Base-by-base conservation (phyloP, 23 tunicate species). In the Styela plicata region DNA sequence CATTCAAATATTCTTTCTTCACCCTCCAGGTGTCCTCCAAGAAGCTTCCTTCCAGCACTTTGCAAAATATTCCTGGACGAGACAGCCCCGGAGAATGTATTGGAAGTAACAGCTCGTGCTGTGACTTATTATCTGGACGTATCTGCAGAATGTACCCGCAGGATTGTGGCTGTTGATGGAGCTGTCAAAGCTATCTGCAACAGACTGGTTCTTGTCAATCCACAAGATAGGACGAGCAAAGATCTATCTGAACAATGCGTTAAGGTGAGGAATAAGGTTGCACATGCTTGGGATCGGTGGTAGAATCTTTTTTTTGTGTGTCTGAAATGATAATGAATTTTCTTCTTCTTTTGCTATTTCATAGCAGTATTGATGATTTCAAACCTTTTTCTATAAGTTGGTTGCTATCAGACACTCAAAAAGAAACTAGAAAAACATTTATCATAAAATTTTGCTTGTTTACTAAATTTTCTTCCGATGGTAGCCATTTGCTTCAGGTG, bases 61-160 rank as follows among this genome's bases (percentile, higher is more conserved):
- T 93, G 98, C 83, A 93, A 93, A 63, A 93, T 93, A 52, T 93
- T 93, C 69, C 64, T 93, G 36, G 98, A 93, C 73, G 98, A 93
- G 34, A 80, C 93, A 1, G 98, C 98, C 16, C 98, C 98, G 24
- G 98, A 93, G 13, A 93, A 93, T 85, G 93, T 93, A 17, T 61
- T 93, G 30, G 98, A 93, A 86, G 98, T 93, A 13, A 88, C 98
- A 70, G 98, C 98, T 0, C 89, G 98, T 26, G 98, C 98, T 1
- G 87, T 93, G 24, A 93, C 98, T 26, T 93, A 93, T 77, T 93
- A 93, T 70, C 80, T 93, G 44, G 98, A 93, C 63, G 98, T 93
- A 0, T 93, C 98, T 57, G 98, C 98, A 65, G 98, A 93, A 70
- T 93, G 98, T 71, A 93, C 98, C 0, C 83, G 98, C 31, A 74